Evolutionary conservation across 2,797 vertebrate genomes (phyloP).

Genomic region (Sciurus vulgaris): DNA sequence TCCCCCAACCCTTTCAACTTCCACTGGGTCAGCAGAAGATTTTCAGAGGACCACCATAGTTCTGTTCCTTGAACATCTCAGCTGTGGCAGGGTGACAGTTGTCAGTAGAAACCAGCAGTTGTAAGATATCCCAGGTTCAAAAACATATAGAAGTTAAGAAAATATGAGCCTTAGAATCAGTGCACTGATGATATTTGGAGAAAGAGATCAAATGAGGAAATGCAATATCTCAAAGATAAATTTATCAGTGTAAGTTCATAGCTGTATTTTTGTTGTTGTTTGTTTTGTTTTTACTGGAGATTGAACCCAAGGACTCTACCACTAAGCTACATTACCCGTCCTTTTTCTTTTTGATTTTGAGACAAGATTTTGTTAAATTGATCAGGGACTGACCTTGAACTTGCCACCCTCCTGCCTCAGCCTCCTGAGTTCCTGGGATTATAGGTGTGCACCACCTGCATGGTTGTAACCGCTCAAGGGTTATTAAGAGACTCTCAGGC

Average conservation of each 20-base stretch:
- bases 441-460: too few relatives aligned
- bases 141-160: neutral
- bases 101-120: neutral
- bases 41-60: neutral
- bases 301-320: too few relatives aligned
- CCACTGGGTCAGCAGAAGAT: neutral
- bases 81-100: too few relatives aligned
- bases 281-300: too few relatives aligned
- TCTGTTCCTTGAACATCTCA: neutral
- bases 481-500: constrained; percentile 25
- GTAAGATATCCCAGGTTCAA: neutral
- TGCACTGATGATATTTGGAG: neutral
- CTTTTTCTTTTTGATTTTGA: too few relatives aligned
- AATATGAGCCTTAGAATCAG: neutral
- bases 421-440: too few relatives aligned
- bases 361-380: too few relatives aligned
- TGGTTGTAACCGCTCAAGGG: neutral
- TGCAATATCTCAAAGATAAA: constrained; percentile 39
- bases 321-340: too few relatives aligned
- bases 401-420: too few relatives aligned
- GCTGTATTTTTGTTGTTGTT: neutral
- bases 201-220: constrained; percentile 5
- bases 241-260: neutral
- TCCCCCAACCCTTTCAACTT: neutral
- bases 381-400: too few relatives aligned